Evolutionary conservation across 2,113 vertebrate species (phyloP), one percentile per base, ranked within the genome.

Genomic region (Phyllopteryx taeniolatus): DNA sequence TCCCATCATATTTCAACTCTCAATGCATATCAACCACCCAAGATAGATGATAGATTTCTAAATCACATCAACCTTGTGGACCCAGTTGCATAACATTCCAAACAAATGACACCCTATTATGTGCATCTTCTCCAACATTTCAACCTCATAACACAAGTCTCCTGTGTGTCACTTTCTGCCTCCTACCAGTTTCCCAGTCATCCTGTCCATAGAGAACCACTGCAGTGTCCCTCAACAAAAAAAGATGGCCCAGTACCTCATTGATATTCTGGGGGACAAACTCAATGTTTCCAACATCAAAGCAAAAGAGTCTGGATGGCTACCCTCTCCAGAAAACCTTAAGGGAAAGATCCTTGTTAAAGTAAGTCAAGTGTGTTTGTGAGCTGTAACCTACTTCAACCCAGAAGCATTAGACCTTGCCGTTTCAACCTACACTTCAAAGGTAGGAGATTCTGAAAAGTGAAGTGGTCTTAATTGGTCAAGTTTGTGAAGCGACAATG

Each of bases 171-270:
- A 43, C 51, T 49, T 4, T 80, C 39, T 72, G 44, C 3, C 85
- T 4, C 74, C 47, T 62, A 53, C 5, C 84, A 99, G 98, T 60
- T 99, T 95, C 76, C 98, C 98, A 0, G 94, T 99, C 80, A 98
- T 99, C 87, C 88, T 99, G 81, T 99, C 98, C 27, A 93, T 99
- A 1, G 98, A 99, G 92, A 99, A 99, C 89, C 98, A 99, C 85
- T 99, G 98, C 89, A 99, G 96, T 0, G 95, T 99, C 0, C 14
- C 91, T 51, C 98, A 99, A 90, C 98, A 99, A 83, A 98, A 98
- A 89, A 98, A 97, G 88, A 99, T 99, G 97, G 98, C 98, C 20
- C 95, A 95, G 87, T 98, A 96, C 60, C 92, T 99, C 35, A 91
- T 53, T 0, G 96, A 95, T 82, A 93, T 99, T 74, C 87, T 99